Base-by-base conservation (phyloP, 1,140 invertebrate species). In the Bicyclus anynana region DNA sequence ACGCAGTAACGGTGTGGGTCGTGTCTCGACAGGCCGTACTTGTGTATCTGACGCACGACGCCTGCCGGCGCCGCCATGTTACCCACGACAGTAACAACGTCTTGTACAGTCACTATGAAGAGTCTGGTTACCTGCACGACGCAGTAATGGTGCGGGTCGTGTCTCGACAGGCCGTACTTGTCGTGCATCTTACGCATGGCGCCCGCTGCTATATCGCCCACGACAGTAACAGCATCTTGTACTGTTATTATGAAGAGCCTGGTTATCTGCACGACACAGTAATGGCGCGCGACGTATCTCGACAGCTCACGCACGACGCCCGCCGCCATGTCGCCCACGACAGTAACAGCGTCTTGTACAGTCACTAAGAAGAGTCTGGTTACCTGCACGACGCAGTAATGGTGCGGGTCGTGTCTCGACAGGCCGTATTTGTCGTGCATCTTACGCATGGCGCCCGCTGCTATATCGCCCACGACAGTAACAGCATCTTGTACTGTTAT, bases 391-490 rank as follows among this genome's bases (percentile, higher is more conserved):
- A 99, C 92, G 83, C 97, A 99, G 91, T 96, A 99, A 64, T 97
- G 94, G 38, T 93, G 90, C 0, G 97, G 94, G 87, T 99, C 97
- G 63, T 94, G 92, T 74, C 95, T 94, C 44, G 96, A 93, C 51
- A 99, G 89, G 12, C 97, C 97, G 86, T 99, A 99, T 90, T 99
- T 99, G 58, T n/a, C n/a, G n/a, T 99, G 91, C 93, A 99, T 99
- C 91, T 99, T 98, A 68, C 94, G 91, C 23, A 99, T 95, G 35
- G 99, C 97, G 65, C 94, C 93, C 27, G 94, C 93, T 1, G 98
- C 97, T 33, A 94, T 95, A 84, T 99, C 98, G 38, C 96, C 92
- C 10, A 98, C 95, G 97, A 98, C 23, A 99, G 90, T 60, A 99
- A 90, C 33, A 99, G 89, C 2, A 98, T 99, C 90, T 99, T 99